phyloP scores from a whole-genome alignment of 37 sponge, comb jelly and placozoan species.

The Spongilla lacustris region DNA sequence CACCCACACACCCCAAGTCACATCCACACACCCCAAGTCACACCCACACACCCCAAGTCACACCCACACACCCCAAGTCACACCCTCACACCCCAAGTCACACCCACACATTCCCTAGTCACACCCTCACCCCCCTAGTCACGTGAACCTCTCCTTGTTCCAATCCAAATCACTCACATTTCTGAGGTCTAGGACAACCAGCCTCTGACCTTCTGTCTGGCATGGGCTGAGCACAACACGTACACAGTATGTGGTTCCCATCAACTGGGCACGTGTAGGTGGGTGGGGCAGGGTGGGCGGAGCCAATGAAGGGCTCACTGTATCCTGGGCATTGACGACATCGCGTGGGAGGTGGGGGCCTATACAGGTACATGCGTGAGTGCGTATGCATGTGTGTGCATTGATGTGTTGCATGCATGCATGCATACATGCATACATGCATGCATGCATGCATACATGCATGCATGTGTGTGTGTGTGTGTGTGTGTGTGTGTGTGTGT shows the following conservation, averaged over 20 bases:
- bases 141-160: neutral
- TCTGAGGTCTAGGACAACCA: conserved; percentile 63
- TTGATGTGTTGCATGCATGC: too few relatives aligned
- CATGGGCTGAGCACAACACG: conserved; percentile 87
- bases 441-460: too few relatives aligned
- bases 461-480: neutral
- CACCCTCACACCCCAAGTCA: too few relatives aligned
- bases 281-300: conserved; percentile 29
- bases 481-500: neutral
- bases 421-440: neutral
- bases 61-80: too few relatives aligned
- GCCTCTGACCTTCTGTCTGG: conserved; percentile 63
- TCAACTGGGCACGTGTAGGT: conserved; percentile 64
- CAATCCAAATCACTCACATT: conserved; percentile 58
- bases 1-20: neutral
- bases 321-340: conserved; percentile 89
- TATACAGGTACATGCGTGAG: neutral
- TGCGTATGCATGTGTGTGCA: neutral
- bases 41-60: too few relatives aligned
- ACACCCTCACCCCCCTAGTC: too few relatives aligned
- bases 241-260: conserved; percentile 75
- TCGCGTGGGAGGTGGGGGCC: neutral
- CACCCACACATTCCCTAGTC: neutral
- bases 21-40: too few relatives aligned
- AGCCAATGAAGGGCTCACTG: conserved; percentile 8